Conservation (phyloP, 2,113 vertebrate species). For the Pygoscelis antarcticus region DNA sequence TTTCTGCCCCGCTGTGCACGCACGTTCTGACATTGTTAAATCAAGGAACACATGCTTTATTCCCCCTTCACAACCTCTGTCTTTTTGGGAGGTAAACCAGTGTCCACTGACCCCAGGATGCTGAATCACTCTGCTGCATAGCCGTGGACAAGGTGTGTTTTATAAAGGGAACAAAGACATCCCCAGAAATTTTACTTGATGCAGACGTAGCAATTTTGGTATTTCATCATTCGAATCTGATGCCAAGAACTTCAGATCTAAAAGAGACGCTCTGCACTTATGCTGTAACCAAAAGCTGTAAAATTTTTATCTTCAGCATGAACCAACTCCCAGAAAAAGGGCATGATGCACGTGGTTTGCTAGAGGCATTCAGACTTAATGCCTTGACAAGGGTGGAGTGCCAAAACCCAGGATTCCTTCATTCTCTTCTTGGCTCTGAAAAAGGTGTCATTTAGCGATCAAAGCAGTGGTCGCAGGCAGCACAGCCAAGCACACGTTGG, state of each 20-base stretch:
- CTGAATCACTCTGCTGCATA: neutral
- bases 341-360: neutral
- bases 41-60: accelerated
- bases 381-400: neutral
- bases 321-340: neutral
- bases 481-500: neutral
- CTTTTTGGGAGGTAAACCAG: neutral
- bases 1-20: neutral
- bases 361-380: neutral
- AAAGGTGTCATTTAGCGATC: neutral
- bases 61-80: neutral
- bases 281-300: neutral
- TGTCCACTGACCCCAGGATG: neutral
- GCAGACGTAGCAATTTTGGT: neutral
- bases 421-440: neutral
- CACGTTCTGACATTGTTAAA: accelerated
- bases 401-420: neutral
- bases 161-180: neutral
- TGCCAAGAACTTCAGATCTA: neutral
- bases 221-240: neutral
- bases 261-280: too few species aligned
- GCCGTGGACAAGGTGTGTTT: neutral
- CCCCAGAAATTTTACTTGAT: neutral
- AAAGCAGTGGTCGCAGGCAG: neutral
- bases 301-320: neutral